A percentile compares a stretch with the other conserved stretches of the same genome.
Evolutionary conservation across 2,797 vertebrate genomes (phyloP).

Genomic region (Echiichthys vipera): DNA sequence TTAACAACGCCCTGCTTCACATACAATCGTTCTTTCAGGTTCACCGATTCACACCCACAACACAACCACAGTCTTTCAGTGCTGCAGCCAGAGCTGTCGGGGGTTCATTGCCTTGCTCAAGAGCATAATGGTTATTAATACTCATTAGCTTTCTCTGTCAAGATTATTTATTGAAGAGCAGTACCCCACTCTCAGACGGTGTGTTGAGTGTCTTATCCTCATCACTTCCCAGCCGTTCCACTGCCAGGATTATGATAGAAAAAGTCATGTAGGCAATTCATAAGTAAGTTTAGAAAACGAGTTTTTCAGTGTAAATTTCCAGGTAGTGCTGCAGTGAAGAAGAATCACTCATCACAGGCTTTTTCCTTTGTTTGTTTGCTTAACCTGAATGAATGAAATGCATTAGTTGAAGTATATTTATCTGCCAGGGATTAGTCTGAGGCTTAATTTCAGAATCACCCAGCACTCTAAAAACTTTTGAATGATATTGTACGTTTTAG

Average conservation of each 20-base stretch:
- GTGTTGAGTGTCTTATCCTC: slow-evolving; percentile 24
- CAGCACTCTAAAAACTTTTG: slow-evolving; percentile 50
- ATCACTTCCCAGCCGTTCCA: slow-evolving; percentile 15
- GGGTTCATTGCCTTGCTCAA: slow-evolving; percentile 52
- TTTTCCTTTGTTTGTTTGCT: slow-evolving; percentile 7
- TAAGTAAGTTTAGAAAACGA: not conserved
- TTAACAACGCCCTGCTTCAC: slow-evolving; percentile 22
- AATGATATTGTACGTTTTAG: slow-evolving; percentile 23
- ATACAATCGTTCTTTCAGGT: slow-evolving; percentile 32
- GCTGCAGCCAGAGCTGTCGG: not conserved
- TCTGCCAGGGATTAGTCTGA: slow-evolving; percentile 38
- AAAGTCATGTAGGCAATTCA: not conserved
- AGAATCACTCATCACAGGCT: slow-evolving; percentile 3
- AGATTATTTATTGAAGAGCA: slow-evolving; percentile 45
- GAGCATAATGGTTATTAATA: slow-evolving; percentile 35
- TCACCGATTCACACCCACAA: slow-evolving; percentile 21
- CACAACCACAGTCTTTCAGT: slow-evolving; percentile 31
- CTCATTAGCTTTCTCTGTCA: slow-evolving; percentile 37
- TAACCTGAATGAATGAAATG: slow-evolving; percentile 37
- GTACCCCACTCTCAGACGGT: slow-evolving; percentile 15
- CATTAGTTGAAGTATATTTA: slow-evolving; percentile 51
- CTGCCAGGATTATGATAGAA: slow-evolving; percentile 3
- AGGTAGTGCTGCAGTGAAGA: not conserved
- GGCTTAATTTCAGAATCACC: slow-evolving; percentile 8
- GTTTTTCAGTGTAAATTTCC: slow-evolving; percentile 7